Base-by-base conservation (phyloP, 2,113 vertebrate species). In the Motacilla alba region DNA sequence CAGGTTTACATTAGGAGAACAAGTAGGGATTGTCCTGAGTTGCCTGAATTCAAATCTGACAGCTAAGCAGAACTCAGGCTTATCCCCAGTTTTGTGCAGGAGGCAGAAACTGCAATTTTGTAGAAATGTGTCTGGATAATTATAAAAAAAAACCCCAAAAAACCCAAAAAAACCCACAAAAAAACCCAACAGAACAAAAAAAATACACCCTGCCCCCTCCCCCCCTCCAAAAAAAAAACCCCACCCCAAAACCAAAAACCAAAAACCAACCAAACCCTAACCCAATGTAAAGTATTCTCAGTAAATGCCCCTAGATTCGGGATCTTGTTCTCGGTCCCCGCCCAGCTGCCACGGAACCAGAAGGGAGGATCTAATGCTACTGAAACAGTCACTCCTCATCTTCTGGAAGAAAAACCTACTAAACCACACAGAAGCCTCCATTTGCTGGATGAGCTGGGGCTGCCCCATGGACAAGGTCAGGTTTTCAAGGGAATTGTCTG, bases 301-400 rank as follows among this genome's bases (percentile, higher is more conserved):
- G 58, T 58, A 58, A 62, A 66, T 1, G 0, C 1, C 27, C 21
- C 41, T 58, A 44, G 18, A 43, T 66, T n/a, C 62, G 28, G 52
- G 59, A 69, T 9, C 13, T 80, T 2, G 0, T 28, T 85, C 66
- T 69, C 20, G 55, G 33, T n/a, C 41, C 26, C 21, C 46, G 16
- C 27, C 37, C 22, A 19, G 30, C 27, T 13, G 9, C 55, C 30
- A n/a, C 0, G 0, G 23, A 31, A 37, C 19, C 1, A 3, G 30
- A 50, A 81, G 20, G 10, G 28, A 41, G 8, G 15, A 5, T 15
- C 33, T 39, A n/a, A 31, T 0, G 1, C n/a, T 59, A 22, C n/a
- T n/a, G 28, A 22, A 81, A 31, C 2, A 46, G 30, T 18, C 35
- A 24, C 21, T 68, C 11, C n/a, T 31, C 24, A 31, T 19, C 27